A percentile compares a stretch with the other conserved stretches of the same genome.
Evolutionary conservation across 2,888 invertebrate genomes (phyloP).

Genomic region (Willowsia nigromaculata): DNA sequence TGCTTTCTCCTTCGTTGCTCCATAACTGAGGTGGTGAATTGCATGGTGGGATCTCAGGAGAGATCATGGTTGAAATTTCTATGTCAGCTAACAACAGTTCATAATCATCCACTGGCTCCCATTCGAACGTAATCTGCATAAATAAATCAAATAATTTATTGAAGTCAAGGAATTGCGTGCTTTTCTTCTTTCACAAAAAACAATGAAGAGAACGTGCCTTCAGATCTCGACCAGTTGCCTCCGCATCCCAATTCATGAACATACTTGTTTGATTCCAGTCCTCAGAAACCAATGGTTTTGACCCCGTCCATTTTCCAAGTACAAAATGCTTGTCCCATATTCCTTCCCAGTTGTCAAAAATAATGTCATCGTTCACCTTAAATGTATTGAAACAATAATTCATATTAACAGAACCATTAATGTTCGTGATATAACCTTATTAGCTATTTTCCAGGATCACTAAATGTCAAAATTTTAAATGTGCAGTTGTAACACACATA

Average conservation of each 20-base stretch:
- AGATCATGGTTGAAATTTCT: conserved; percentile 25
- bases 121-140: conserved; percentile 59
- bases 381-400: neutral
- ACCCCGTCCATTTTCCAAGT: conserved; percentile 62
- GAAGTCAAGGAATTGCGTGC: too few species aligned
- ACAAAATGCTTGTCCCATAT: conserved; percentile 58
- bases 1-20: neutral
- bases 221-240: neutral
- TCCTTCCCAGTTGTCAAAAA: conserved; percentile 71
- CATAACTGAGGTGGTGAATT: neutral
- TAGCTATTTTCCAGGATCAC: too few species aligned
- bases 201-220: too few species aligned
- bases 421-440: too few species aligned
- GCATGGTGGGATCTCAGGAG: neutral
- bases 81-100: conserved; percentile 46
- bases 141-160: neutral
- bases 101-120: conserved; percentile 40
- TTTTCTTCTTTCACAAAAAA: too few species aligned
- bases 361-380: conserved; percentile 66
- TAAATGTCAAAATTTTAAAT: too few species aligned
- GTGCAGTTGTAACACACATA: too few species aligned
- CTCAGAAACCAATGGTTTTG: neutral
- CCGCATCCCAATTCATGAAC: conserved; percentile 51
- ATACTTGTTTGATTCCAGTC: conserved; percentile 55
- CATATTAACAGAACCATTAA: too few species aligned